These are phyloP conservation scores for Hipparchia semele DNA, from an alignment of 2,888 invertebrate genomes.

Conservation along the genomic window DNA sequence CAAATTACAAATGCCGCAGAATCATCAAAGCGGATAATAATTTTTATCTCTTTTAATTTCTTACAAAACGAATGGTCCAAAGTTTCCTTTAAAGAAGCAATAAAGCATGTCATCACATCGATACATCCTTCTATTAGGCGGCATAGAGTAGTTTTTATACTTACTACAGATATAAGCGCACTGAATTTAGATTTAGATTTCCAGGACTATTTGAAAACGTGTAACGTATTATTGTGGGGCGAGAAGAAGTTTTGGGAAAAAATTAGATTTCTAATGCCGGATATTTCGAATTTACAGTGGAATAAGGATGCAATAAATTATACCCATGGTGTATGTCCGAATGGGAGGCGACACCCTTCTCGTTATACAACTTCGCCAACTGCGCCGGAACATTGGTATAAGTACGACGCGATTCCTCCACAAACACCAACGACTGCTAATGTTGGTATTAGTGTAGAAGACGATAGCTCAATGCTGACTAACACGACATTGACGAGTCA, in stretches of 20 bases:
- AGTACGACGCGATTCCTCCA: constrained; percentile 84
- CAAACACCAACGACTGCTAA: constrained; percentile 80
- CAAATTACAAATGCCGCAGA: constrained; percentile 85
- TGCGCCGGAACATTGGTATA: constrained; percentile 88
- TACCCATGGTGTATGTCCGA: constrained; percentile 79
- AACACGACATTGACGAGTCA: constrained; percentile 85
- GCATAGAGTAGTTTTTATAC: constrained; percentile 82
- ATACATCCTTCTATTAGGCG: constrained; percentile 86
- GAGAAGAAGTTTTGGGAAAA: constrained; percentile 96
- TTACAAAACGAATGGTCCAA: constrained; percentile 93
- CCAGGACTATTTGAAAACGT: constrained; percentile 87
- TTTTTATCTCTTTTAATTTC: constrained; percentile 91
- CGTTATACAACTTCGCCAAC: constrained; percentile 89
- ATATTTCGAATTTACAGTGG: constrained; percentile 85
- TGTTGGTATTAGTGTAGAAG: constrained; percentile 79
- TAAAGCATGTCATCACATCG: constrained; percentile 86
- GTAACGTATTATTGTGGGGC: constrained; percentile 89
- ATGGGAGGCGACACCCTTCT: constrained; percentile 83
- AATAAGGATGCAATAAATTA: constrained; percentile 82
- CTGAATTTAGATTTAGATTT: constrained; percentile 90
- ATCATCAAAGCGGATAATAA: constrained; percentile 87
- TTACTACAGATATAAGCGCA: constrained; percentile 86
- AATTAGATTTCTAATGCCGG: constrained; percentile 91
- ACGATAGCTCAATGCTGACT: constrained; percentile 84
- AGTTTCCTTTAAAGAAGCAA: constrained; percentile 90